These are phyloP conservation scores for Carcharodon carcharias DNA, from an alignment of 2,797 vertebrate species.

Conservation along the genomic window DNA sequence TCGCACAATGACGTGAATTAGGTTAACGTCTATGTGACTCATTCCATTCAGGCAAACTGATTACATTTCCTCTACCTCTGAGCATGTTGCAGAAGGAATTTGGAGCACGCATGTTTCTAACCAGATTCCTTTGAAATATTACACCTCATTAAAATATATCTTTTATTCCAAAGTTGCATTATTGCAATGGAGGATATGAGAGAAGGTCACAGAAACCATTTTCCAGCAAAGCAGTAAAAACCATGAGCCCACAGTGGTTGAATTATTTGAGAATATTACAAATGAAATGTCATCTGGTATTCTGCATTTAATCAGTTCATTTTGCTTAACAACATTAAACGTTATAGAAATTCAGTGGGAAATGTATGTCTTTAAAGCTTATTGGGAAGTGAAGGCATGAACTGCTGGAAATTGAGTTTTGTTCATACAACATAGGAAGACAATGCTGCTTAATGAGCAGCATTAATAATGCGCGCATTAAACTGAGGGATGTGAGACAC, in stretches of 20 bases:
- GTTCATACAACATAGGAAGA: not conserved
- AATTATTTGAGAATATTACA: not conserved
- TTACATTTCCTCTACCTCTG: not conserved
- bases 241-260: not conserved
- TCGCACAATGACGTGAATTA: conserved; percentile 17
- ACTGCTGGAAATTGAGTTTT: conserved; percentile 5
- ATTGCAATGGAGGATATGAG: not conserved
- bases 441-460: not conserved
- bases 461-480: not conserved
- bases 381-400: not conserved
- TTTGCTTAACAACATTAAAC: not conserved
- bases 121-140: conserved; percentile 10
- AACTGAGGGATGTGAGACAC: not conserved
- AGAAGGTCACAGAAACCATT: not conserved
- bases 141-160: not conserved
- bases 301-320: not conserved
- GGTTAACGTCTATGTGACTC: conserved; percentile 10
- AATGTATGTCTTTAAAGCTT: not conserved
- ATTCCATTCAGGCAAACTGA: conserved; percentile 8
- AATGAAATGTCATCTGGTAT: not conserved
- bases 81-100: not conserved
- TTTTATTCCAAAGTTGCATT: not conserved
- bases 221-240: not conserved
- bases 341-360: not conserved
- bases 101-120: not conserved